These are phyloP conservation scores for Paramormyrops kingsleyae DNA, from an alignment of 2,113 vertebrate genomes.

Conservation along the genomic window DNA sequence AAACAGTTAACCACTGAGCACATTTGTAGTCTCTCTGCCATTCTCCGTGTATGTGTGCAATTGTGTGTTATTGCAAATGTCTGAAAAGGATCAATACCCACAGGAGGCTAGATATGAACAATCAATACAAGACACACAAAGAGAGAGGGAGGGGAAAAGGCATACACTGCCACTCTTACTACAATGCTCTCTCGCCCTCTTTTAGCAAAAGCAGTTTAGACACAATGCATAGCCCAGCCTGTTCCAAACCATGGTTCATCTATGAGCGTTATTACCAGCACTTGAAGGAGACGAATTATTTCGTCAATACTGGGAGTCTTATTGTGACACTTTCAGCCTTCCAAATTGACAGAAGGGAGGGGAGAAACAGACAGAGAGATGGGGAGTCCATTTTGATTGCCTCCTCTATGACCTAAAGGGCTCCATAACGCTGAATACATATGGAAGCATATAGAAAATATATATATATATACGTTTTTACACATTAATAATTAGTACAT, in stretches of 20 bases:
- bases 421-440: background rate
- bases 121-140: slow-evolving; percentile 66
- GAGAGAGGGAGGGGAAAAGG: slow-evolving; percentile 48
- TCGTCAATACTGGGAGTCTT: slow-evolving; percentile 4
- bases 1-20: background rate
- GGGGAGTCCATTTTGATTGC: slow-evolving; percentile 7
- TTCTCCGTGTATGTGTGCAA: background rate
- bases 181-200: slow-evolving; percentile 17
- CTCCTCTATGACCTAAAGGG: background rate
- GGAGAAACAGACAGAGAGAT: slow-evolving; percentile 46
- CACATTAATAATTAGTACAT: background rate
- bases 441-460: background rate
- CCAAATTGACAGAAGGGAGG: slow-evolving; percentile 10
- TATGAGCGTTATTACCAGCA: slow-evolving; percentile 6
- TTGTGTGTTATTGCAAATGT: slow-evolving; percentile 22
- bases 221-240: slow-evolving; percentile 39
- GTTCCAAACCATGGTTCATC: background rate
- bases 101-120: slow-evolving; percentile 62
- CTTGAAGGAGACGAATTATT: slow-evolving; percentile 16
- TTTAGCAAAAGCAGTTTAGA: slow-evolving; percentile 25
- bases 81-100: slow-evolving; percentile 63
- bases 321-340: slow-evolving; percentile 7
- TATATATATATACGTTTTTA: background rate
- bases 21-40: background rate
- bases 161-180: background rate